These are phyloP conservation scores for Noctilio leporinus DNA, from an alignment of 2,113 vertebrate species.

Conservation along the genomic window DNA sequence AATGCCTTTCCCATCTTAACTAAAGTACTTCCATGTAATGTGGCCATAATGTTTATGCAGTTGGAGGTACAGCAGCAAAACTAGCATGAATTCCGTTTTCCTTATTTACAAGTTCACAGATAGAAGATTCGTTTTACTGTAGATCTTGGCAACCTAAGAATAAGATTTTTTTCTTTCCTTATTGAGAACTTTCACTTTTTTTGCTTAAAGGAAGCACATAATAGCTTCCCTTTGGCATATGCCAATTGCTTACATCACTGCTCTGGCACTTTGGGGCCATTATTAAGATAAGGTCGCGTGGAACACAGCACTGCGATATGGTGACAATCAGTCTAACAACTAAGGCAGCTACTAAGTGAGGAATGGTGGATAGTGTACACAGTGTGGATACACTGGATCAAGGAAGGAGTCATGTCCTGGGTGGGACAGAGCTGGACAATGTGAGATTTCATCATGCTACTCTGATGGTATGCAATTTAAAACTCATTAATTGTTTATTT, in stretches of 20 bases:
- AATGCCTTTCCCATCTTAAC: neutral
- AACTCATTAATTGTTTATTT: neutral
- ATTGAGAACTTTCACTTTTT: neutral
- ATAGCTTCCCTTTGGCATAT: too few species aligned
- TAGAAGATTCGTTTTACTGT: neutral
- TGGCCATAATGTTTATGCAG: accelerated
- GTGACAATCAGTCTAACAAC: neutral
- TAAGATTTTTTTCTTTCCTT: neutral
- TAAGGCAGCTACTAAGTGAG: neutral
- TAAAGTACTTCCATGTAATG: neutral
- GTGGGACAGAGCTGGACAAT: neutral
- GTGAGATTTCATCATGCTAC: neutral
- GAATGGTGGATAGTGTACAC: neutral
- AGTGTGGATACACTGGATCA: neutral
- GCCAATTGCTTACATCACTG: neutral
- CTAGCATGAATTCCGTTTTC: neutral
- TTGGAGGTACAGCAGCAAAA: neutral
- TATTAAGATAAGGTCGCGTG: neutral
- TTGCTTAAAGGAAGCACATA: neutral
- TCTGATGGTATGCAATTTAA: neutral
- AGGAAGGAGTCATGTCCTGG: neutral
- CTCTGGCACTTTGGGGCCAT: neutral
- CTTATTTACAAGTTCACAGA: neutral
- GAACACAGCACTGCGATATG: neutral
- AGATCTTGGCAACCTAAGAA: neutral